Evolutionary conservation across 2,113 vertebrate genomes (phyloP), one percentile per base, ranked within the genome.

Genomic region (Anser brachyrhynchus): DNA sequence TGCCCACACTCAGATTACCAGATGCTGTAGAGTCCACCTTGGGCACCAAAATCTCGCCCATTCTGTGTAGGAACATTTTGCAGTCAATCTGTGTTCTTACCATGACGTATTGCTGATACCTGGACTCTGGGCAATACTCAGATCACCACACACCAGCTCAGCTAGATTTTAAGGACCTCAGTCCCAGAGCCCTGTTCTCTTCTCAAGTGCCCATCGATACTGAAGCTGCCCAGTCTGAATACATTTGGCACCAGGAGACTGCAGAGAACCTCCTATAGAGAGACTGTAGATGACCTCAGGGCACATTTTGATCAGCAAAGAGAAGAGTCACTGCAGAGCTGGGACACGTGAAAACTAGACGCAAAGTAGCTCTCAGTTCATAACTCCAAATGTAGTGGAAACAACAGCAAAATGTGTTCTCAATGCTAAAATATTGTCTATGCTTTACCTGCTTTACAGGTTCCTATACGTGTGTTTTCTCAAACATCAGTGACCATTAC

Each of bases 381-480:
- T 66, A 66, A 55, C 18, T 84, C 41, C 44, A 91, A 46, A 65
- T 7, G 14, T 9, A 78, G 52, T 39, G 21, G 18, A 15, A 61
- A 90, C 71, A 19, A 0, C 21, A 71, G 33, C 6, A 51, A 76
- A 93, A 19, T 0, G 0, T 37, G 33, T 74, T 75, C 65, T 61
- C 29, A 11, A 1, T 28, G 8, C 13, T 76, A 74, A 83, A 23
- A 19, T 66, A 65, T n/a, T 84, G 5, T 92, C 39, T 92, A 6
- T 94, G 44, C 31, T 82, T 65, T 93, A 13, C 95, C 5, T 94
- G 44, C 31, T 82, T 65, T 93, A 13, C 95, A 98, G 98, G 97
- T 92, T 37, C 87, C 64, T 98, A 98, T 13, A 74, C 5, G 3
- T 98, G 98, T 11, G 18, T 20, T 35, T 95, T 98, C 89, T 81